phyloP scores from a whole-genome alignment of 2,888 invertebrate species.

The Agrochola lychnidis region DNA sequence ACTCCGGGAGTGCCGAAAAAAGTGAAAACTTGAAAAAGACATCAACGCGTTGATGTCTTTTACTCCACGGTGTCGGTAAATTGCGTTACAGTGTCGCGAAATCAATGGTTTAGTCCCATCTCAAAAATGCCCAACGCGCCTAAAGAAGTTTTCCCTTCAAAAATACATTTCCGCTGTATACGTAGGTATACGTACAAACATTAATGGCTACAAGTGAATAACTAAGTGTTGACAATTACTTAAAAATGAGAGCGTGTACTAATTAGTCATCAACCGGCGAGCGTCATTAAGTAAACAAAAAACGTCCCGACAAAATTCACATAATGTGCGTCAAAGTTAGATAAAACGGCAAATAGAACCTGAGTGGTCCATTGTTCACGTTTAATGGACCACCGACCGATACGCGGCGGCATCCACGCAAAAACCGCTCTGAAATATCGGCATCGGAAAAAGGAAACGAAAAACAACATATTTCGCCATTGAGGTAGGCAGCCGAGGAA shows the following conservation, averaged over 20 bases:
- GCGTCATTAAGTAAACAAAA: conserved; percentile 74
- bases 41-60: too few species aligned
- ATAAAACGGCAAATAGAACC: conserved; percentile 87
- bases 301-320: conserved; percentile 84
- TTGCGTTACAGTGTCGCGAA: too few species aligned
- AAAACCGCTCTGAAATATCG: conserved; percentile 82
- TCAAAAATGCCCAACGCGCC: too few species aligned
- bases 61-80: too few species aligned
- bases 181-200: not conserved
- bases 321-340: conserved; percentile 87
- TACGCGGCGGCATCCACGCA: conserved; percentile 80
- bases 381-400: conserved; percentile 89
- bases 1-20: too few species aligned
- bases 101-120: too few species aligned
- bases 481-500: conserved; percentile 84
- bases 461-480: conserved; percentile 86
- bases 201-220: not conserved
- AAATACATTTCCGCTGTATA: not conserved
- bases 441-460: conserved; percentile 83
- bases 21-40: too few species aligned
- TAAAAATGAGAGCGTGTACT: conserved; percentile 44
- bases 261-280: conserved; percentile 70
- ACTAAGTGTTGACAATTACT: conserved; percentile 19
- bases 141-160: not conserved
- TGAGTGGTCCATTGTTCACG: conserved; percentile 87